Conservation (phyloP, 2,797 vertebrate genomes). For the Pogonophryne albipinna region DNA sequence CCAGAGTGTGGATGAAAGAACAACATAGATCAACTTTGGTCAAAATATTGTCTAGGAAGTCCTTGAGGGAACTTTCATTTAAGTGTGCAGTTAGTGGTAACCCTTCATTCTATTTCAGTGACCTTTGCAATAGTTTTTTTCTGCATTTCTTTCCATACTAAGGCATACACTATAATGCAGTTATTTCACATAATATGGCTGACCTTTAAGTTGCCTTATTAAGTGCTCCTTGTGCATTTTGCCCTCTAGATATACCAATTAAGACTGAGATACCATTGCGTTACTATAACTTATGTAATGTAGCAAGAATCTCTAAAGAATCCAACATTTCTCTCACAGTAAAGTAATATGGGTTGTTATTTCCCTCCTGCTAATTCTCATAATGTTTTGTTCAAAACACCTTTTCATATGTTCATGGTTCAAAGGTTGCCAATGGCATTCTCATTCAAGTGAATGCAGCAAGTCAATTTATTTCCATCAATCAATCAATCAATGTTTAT, state of each 20-base stretch:
- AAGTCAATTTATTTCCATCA: background rate
- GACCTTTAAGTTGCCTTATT: slow-evolving; percentile 25
- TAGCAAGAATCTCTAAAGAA: background rate
- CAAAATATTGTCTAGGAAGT: background rate
- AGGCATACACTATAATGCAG: background rate
- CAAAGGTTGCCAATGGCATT: background rate
- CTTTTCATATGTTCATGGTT: background rate
- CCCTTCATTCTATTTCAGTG: background rate
- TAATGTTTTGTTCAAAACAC: background rate
- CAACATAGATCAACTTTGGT: background rate
- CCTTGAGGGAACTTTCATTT: background rate
- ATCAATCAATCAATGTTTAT: too few species aligned
- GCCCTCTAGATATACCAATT: slow-evolving; percentile 17
- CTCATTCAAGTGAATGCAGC: background rate
- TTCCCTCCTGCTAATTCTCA: background rate
- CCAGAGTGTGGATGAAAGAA: background rate
- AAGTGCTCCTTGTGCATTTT: background rate
- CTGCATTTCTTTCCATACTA: background rate
- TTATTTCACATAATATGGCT: slow-evolving; percentile 18
- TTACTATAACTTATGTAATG: background rate
- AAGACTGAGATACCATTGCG: background rate
- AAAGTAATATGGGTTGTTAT: background rate
- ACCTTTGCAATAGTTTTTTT: slow-evolving; percentile 2
- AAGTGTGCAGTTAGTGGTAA: background rate
- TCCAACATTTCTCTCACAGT: background rate